A percentile compares a stretch with the other conserved stretches of the same genome.
Conservation (phyloP, 2,113 vertebrate genomes). For the Takifugu bimaculatus region DNA sequence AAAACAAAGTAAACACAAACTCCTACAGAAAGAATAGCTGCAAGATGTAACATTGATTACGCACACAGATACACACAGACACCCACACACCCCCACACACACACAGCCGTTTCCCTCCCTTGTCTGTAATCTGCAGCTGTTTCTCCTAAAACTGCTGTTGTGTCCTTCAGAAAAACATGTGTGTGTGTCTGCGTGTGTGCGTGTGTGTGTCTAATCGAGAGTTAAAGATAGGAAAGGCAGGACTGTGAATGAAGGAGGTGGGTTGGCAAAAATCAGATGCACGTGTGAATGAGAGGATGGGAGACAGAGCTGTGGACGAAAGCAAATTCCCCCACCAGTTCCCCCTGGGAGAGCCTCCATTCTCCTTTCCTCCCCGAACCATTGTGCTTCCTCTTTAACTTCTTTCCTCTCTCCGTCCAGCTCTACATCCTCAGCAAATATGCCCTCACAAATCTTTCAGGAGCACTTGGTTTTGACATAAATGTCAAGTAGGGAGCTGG, state of each 20-base stretch:
- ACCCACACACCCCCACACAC: conserved; percentile 17
- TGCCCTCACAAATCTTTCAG: conserved; percentile 60
- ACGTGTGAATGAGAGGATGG: conserved; percentile 53
- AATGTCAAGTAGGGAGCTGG: conserved; percentile 27
- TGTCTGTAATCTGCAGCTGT: conserved; percentile 67
- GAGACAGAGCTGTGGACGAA: conserved; percentile 17
- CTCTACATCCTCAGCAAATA: conserved; percentile 59
- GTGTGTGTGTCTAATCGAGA: conserved; percentile 9
- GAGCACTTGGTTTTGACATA: conserved; percentile 51
- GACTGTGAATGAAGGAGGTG: conserved; percentile 15
- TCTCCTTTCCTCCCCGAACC: conserved; percentile 50
- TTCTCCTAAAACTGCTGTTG: conserved; percentile 35
- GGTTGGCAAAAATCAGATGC: conserved; percentile 13
- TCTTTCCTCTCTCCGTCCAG: conserved; percentile 63
- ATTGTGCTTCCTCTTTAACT: conserved; percentile 59
- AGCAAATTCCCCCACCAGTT: conserved; percentile 31
- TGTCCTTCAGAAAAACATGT: conserved; percentile 1
- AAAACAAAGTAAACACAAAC: conserved; percentile 17
- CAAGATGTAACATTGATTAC: conserved; percentile 20
- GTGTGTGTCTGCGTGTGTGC: conserved; percentile 12
- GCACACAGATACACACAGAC: conserved; percentile 7
- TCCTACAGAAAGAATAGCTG: conserved; percentile 8
- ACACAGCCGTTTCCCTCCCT: conserved; percentile 41
- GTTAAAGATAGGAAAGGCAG: conserved; percentile 18
- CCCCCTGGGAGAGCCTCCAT: conserved; percentile 31